These are phyloP conservation scores for Physella acuta DNA, from an alignment of 1,140 invertebrate species.

Conservation along the genomic window DNA sequence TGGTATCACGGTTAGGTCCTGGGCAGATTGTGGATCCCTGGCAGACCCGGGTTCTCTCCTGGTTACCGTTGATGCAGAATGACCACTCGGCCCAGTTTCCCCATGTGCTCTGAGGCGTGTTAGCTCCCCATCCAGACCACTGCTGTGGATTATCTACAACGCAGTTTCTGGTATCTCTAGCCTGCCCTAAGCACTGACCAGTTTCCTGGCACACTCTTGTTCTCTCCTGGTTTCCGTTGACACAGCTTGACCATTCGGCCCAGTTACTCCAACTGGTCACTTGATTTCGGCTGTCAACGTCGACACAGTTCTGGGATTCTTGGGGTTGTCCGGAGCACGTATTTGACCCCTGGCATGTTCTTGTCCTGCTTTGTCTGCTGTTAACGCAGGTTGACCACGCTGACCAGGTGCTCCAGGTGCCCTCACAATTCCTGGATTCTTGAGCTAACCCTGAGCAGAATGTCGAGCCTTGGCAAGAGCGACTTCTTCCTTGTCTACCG, in stretches of 20 bases:
- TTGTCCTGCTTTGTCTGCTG: neutral
- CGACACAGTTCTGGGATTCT: neutral
- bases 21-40: neutral
- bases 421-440: neutral
- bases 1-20: no score
- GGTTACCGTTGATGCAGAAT: neutral
- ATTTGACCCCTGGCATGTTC: neutral
- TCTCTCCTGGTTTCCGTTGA: neutral
- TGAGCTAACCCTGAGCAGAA: neutral
- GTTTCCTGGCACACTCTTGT: neutral
- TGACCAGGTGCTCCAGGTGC: no score
- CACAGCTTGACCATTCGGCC: neutral
- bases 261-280: neutral
- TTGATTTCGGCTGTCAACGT: no score
- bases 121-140: no score
- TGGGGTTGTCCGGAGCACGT: neutral
- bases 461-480: neutral
- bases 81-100: neutral
- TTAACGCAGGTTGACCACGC: neutral
- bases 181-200: neutral
- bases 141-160: no score
- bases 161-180: neutral
- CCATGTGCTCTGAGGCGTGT: neutral
- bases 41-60: neutral
- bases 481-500: neutral